These are phyloP conservation scores for Stichodactyla mertensii DNA, from an alignment of 64 coral and sea anemone genomes.

Conservation along the genomic window DNA sequence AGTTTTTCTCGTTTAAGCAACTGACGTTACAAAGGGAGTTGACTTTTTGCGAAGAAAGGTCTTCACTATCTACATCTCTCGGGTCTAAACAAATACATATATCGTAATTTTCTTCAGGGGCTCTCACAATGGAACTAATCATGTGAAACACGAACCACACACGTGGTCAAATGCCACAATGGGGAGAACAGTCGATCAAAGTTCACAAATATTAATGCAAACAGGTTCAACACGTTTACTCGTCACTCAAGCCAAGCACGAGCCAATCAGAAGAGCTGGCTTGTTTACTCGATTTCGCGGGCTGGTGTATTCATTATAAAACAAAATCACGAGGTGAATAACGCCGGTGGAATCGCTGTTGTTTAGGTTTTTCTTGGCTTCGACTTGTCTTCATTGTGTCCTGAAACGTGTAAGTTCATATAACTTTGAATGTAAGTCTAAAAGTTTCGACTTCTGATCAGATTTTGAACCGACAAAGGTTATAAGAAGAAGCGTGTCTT, in stretches of 20 bases:
- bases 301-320: not conserved
- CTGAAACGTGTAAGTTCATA: not conserved
- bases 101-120: no score
- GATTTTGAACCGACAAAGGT: not conserved
- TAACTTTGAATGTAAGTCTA: not conserved
- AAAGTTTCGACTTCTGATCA: not conserved
- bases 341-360: not conserved
- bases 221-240: conserved; percentile 17
- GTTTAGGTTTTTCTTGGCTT: not conserved
- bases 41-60: not conserved
- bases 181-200: no score
- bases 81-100: no score
- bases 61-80: no score
- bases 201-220: not conserved
- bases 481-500: not conserved
- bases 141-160: not conserved
- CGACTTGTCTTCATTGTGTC: not conserved
- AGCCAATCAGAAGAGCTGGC: not conserved
- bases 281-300: not conserved
- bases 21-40: not conserved
- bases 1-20: not conserved
- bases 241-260: not conserved
- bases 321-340: not conserved
- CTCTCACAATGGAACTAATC: no score
- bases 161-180: not conserved